These are phyloP conservation scores for Tetanocera ferruginea DNA, from an alignment of 2,888 invertebrate species.

Conservation along the genomic window DNA sequence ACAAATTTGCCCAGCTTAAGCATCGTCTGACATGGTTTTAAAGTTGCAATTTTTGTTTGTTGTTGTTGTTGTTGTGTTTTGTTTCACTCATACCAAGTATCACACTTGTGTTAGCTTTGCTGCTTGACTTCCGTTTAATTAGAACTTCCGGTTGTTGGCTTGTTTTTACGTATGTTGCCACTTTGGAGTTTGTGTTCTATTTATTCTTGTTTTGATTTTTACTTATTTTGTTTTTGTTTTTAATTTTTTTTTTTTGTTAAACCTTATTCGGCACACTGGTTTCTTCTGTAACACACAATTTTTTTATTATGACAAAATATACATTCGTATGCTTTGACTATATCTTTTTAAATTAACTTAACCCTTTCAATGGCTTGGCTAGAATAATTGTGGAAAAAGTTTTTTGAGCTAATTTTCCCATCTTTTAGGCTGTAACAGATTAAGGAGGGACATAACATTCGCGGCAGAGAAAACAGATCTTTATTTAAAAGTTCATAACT, in stretches of 20 bases:
- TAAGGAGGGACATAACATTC: too few species aligned
- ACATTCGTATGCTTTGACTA: too few species aligned
- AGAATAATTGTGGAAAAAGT: too few species aligned
- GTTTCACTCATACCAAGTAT: neutral
- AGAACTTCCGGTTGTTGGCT: slow-evolving; percentile 39
- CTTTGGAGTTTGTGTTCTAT: neutral
- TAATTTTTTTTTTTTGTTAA: neutral
- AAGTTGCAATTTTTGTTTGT: slow-evolving; percentile 19
- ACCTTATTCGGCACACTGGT: neutral
- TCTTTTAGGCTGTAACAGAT: too few species aligned
- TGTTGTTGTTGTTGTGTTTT: neutral
- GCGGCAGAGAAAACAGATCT: too few species aligned
- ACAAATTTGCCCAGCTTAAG: slow-evolving; percentile 56
- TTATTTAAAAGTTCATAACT: too few species aligned
- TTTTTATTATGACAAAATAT: too few species aligned
- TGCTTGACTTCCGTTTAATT: slow-evolving; percentile 45
- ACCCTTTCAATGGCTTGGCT: too few species aligned
- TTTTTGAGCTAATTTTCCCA: too few species aligned
- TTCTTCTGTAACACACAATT: too few species aligned
- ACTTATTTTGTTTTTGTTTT: neutral
- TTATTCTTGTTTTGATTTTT: neutral
- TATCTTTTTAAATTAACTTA: too few species aligned
- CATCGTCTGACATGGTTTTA: slow-evolving; percentile 45
- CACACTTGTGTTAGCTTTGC: slow-evolving; percentile 14
- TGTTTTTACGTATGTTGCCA: neutral